Conservation (phyloP, 2,888 invertebrate genomes). For the Cryptophagus acutangulus region DNA sequence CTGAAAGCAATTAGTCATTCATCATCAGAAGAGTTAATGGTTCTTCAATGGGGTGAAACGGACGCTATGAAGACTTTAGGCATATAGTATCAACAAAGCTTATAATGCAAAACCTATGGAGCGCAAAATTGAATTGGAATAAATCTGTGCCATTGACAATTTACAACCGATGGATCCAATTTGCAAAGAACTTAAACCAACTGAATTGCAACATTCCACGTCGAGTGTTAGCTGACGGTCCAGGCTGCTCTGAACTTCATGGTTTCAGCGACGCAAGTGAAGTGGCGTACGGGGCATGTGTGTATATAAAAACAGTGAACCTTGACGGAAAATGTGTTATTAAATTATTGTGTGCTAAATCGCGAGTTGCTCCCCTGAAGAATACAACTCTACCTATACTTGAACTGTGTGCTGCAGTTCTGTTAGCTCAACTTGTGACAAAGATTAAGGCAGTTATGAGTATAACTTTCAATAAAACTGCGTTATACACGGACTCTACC, state of each 20-base stretch:
- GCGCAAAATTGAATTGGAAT: constrained; percentile 15
- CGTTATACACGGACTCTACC: constrained; percentile 28
- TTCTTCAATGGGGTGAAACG: constrained; percentile 8
- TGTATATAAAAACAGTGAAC: constrained; percentile 9
- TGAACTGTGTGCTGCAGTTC: constrained; percentile 28
- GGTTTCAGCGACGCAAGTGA: constrained; percentile 10
- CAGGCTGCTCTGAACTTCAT: constrained; percentile 7
- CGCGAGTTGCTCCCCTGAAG: constrained; percentile 9
- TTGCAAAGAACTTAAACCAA: background rate
- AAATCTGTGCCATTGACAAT: background rate
- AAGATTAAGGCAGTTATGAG: constrained; percentile 11
- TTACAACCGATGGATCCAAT: background rate
- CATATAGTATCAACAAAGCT: constrained; percentile 14
- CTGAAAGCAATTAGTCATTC: background rate
- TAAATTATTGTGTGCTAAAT: constrained; percentile 9
- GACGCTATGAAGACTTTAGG: constrained; percentile 12
- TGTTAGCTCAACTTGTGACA: constrained; percentile 18
- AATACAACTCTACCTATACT: constrained; percentile 24
- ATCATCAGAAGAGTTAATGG: background rate
- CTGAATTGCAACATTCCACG: constrained; percentile 3
- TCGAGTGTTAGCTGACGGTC: constrained; percentile 4
- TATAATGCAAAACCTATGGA: constrained; percentile 18
- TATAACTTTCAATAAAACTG: constrained; percentile 1
- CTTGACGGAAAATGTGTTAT: background rate
- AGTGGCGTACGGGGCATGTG: constrained; percentile 10